Conservation (phyloP, 2,797 vertebrate species). For the Eulemur coronatus region DNA sequence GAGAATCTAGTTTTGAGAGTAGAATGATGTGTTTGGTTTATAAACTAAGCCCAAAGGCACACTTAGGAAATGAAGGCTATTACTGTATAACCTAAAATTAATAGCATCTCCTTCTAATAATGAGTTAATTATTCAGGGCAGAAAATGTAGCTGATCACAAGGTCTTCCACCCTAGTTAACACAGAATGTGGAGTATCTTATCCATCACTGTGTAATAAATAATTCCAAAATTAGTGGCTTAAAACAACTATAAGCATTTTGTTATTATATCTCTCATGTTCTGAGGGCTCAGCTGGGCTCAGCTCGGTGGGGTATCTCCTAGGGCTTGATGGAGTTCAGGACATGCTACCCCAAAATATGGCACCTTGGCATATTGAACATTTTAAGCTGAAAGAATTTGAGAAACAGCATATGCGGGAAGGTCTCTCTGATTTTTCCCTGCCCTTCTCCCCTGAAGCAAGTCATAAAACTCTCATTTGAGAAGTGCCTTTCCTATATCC, state of each 20-base stretch:
- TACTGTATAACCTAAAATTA: background rate
- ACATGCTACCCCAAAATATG: background rate
- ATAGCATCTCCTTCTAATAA: background rate
- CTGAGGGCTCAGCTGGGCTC: background rate
- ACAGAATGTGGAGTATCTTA: background rate
- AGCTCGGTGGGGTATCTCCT: background rate
- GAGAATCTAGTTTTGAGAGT: background rate
- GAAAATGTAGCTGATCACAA: background rate
- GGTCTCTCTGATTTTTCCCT: background rate
- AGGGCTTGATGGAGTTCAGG: background rate
- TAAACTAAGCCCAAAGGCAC: background rate
- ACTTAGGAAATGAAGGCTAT: constrained; percentile 22
- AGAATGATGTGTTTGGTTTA: constrained; percentile 9
- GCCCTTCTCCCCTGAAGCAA: background rate
- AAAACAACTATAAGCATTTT: background rate
- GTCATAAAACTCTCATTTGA: background rate
- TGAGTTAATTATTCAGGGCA: background rate
- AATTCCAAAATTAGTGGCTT: background rate
- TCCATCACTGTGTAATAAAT: background rate
- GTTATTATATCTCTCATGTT: background rate
- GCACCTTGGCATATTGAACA: background rate
- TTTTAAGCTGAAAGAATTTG: background rate
- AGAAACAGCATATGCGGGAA: background rate
- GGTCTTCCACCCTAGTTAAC: background rate
- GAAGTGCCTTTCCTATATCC: background rate